Base-by-base conservation (phyloP, 2,113 vertebrate genomes). In the Tautogolabrus adspersus region DNA sequence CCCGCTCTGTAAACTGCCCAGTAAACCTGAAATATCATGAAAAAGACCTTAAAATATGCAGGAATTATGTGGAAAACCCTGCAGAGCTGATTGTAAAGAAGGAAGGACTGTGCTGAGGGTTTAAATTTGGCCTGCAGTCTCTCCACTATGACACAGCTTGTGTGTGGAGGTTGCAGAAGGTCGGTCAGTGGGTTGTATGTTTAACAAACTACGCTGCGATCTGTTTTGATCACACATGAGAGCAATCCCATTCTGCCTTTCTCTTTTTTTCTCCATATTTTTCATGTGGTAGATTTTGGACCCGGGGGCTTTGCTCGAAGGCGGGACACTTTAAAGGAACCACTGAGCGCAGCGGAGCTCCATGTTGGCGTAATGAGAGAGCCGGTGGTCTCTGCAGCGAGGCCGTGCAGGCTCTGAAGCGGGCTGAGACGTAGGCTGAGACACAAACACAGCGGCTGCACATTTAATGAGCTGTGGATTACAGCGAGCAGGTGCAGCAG, bases 371-470 rank as follows among this genome's bases (percentile, higher is more conserved):
- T 82, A 71, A 79, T 79, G 71, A 84, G 2, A 86, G 68, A 65
- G 44, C 63, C 2, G 49, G 47, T 51, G 73, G 61, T 60, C 80
- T 75, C n/a, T 21, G 21, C 51, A 66, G 52, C 2, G 70, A 70
- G 30, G 51, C 49, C 21, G 46, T 37, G 21, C n/a, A 5, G n/a
- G 23, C 73, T 47, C 6, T 22, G 57, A 72, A 49, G 51, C 7
- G 64, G 61, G 51, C 60, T 46, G 34, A 57, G 19, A 65, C 10
- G 44, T 2, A 61, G 38, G 47, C 61, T 26, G 61, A 67, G 74
- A 61, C 38, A 42, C 67, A 77, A 73, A 85, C 72, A 82, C 79
- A 81, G 81, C 81, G 80, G 81, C 76, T 66, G 75, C 40, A 68
- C 66, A 23, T 69, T 59, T 61, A 75, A 78, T 63, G 56, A 74